These are phyloP conservation scores for Platyscapa corneri DNA, from an alignment of 1,140 invertebrate species.

Conservation along the genomic window DNA sequence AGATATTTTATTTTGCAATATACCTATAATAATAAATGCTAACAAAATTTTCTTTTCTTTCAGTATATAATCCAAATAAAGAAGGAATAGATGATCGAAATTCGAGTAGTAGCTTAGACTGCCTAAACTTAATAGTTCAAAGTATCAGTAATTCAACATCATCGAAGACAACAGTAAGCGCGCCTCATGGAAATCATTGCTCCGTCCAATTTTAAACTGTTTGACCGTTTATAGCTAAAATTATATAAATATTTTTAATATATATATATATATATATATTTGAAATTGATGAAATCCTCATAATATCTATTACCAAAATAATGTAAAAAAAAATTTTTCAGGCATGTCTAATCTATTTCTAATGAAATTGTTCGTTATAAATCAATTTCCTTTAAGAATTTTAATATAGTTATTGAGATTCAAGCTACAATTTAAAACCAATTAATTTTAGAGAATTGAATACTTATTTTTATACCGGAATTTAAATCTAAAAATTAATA, in stretches of 20 bases:
- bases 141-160: conserved; percentile 74
- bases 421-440: too few relatives aligned
- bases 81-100: conserved; percentile 66
- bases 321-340: too few relatives aligned
- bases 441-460: too few relatives aligned
- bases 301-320: too few relatives aligned
- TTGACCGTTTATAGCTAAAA: neutral
- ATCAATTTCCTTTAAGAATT: too few relatives aligned
- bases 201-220: conserved; percentile 58
- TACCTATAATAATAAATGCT: neutral
- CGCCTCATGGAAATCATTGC: conserved; percentile 55
- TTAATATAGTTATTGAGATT: too few relatives aligned
- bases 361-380: too few relatives aligned
- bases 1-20: neutral
- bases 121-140: conserved; percentile 80
- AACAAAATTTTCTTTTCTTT: conserved; percentile 57
- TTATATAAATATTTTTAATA: neutral
- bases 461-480: too few relatives aligned
- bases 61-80: conserved; percentile 71
- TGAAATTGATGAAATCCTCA: too few relatives aligned
- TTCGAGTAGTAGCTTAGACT: conserved; percentile 77
- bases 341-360: too few relatives aligned
- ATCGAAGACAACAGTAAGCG: conserved; percentile 55
- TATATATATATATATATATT: too few relatives aligned
- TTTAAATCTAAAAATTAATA: too few relatives aligned